Evolutionary conservation across 2,113 vertebrate genomes (phyloP).

Genomic region (Apteryx mantelli): DNA sequence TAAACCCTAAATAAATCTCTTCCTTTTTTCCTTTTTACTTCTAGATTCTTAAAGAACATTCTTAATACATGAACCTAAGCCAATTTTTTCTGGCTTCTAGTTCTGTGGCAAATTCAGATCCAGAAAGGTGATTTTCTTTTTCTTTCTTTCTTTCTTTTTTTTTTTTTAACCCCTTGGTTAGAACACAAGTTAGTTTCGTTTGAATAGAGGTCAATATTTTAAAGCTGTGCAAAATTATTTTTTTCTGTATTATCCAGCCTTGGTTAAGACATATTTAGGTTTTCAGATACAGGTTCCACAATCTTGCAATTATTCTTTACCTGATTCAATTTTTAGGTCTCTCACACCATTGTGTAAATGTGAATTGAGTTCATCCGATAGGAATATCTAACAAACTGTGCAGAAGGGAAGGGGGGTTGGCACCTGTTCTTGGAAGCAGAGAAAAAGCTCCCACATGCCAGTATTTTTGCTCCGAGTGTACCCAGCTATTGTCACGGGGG

Average conservation of each 20-base stretch:
- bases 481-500: neutral
- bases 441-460: neutral
- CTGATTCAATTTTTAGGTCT: neutral
- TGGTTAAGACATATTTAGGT: neutral
- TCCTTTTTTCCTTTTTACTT: neutral
- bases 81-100: neutral
- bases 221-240: neutral
- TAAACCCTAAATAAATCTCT: neutral
- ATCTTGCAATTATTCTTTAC: neutral
- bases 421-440: neutral
- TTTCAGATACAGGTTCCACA: neutral
- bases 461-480: neutral
- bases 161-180: neutral
- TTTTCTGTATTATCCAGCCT: neutral
- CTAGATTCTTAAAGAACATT: neutral
- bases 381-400: neutral
- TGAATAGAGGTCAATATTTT: neutral
- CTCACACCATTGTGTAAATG: neutral
- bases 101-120: neutral
- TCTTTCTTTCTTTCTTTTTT: too few species aligned
- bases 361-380: rapidly evolving
- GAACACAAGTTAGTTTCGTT: neutral
- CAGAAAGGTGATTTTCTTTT: too few species aligned
- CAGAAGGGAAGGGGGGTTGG: neutral
- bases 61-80: neutral